phyloP scores from a whole-genome alignment of 2,888 invertebrate species.

The Peribatodes rhomboidaria region DNA sequence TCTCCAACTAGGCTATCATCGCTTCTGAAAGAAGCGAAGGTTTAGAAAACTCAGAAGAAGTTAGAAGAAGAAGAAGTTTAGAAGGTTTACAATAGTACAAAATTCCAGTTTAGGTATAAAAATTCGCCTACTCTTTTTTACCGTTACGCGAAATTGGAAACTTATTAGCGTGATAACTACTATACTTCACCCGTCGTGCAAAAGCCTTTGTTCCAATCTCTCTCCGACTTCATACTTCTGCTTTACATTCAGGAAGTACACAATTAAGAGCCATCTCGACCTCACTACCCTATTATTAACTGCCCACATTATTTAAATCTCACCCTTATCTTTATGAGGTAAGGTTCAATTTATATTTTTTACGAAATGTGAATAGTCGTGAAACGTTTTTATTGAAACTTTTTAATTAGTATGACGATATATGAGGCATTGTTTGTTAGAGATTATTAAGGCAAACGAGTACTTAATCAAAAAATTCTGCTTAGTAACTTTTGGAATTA shows the following conservation, averaged over 20 bases:
- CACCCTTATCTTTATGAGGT: not conserved
- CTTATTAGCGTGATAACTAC: no score
- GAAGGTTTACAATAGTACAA: no score
- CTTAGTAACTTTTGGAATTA: not conserved
- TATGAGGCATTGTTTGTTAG: slow-evolving; percentile 47
- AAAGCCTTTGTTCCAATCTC: not conserved
- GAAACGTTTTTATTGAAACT: slow-evolving; percentile 53
- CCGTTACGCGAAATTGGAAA: no score
- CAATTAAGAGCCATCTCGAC: slow-evolving; percentile 44
- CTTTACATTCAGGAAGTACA: slow-evolving; percentile 21
- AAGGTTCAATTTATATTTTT: slow-evolving; percentile 30
- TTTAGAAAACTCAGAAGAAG: no score
- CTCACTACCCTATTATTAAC: slow-evolving; percentile 46
- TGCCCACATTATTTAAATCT: not conserved
- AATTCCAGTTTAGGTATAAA: no score
- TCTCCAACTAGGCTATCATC: no score
- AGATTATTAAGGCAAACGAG: not conserved
- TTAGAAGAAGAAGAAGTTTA: no score
- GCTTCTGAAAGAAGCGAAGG: no score
- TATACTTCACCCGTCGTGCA: not conserved
- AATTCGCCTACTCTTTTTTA: no score
- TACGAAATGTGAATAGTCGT: slow-evolving; percentile 13
- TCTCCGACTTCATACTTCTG: not conserved
- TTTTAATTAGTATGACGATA: slow-evolving; percentile 61
- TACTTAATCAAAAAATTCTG: not conserved